These are phyloP conservation scores for Harpegnathos saltator DNA, from an alignment of 1,140 invertebrate genomes.

Conservation along the genomic window DNA sequence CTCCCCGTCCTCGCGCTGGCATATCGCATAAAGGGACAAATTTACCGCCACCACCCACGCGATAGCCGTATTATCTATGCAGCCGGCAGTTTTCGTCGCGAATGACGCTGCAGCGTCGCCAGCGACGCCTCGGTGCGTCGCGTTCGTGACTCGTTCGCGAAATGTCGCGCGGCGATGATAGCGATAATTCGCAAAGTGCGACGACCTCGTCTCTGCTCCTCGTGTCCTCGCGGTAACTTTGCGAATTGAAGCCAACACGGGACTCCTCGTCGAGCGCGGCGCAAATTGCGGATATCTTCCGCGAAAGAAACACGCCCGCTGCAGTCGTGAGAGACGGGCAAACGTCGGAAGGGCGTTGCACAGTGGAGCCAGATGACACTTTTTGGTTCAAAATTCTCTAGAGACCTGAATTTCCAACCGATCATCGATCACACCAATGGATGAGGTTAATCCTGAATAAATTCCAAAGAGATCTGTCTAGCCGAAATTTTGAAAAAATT, in stretches of 20 bases:
- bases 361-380: no score
- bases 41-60: conserved; percentile 29
- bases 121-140: conserved; percentile 8
- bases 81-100: conserved; percentile 36
- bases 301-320: no score
- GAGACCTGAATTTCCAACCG: no score
- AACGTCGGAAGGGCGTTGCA: neutral
- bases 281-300: neutral
- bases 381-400: no score
- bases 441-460: no score
- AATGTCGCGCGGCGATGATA: conserved; percentile 34
- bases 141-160: conserved; percentile 4
- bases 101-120: neutral
- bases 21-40: conserved; percentile 20
- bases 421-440: no score
- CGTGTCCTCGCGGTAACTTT: neutral
- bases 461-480: no score
- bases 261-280: conserved; percentile 7
- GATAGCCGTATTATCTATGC: conserved; percentile 45
- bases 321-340: neutral
- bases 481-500: no score
- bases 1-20: conserved; percentile 9
- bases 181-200: conserved; percentile 41
- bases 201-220: conserved; percentile 11
- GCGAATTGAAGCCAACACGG: conserved; percentile 1